A percentile compares a stretch with the other conserved stretches of the same genome.
Evolutionary conservation across 1,140 invertebrate genomes (phyloP).

Genomic region (Bombus sylvicola): DNA sequence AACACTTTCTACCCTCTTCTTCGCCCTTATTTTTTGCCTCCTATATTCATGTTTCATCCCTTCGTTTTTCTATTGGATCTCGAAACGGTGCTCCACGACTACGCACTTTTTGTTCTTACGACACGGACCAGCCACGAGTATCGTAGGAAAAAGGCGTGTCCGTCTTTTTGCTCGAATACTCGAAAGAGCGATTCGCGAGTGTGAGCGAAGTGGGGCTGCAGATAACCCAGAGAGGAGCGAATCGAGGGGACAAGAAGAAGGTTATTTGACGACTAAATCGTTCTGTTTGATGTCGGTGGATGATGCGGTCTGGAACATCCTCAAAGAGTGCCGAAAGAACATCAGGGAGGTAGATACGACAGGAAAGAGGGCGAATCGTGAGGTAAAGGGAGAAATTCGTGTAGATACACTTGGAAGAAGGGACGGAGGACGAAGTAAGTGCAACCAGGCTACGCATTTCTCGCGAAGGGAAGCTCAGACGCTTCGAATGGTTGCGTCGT

Average conservation of each 20-base stretch:
- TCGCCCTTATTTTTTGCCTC: background rate
- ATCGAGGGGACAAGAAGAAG: background rate
- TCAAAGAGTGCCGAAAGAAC: conserved; percentile 52
- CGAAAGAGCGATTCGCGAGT: background rate
- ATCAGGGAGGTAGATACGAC: background rate
- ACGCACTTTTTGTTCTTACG: conserved; percentile 7
- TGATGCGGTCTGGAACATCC: conserved; percentile 59
- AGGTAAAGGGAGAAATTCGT: background rate
- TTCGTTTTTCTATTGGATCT: background rate
- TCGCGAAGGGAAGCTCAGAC: conserved; percentile 11
- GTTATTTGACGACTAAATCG: conserved; percentile 77
- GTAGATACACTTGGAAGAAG: conserved; percentile 1
- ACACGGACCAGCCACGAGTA: background rate
- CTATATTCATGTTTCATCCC: background rate
- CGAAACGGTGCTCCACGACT: background rate
- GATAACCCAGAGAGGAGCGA: conserved; percentile 1
- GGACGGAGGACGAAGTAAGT: background rate
- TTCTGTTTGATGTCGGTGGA: conserved; percentile 73
- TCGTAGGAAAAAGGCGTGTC: background rate
- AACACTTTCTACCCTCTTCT: background rate
- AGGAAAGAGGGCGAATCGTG: background rate
- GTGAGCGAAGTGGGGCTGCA: background rate
- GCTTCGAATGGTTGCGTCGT: background rate
- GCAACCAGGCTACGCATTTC: conserved; percentile 20
- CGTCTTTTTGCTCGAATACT: background rate